Evolutionary conservation across 2,888 invertebrate species (phyloP).

Genomic region (Pristionchus entomophagus): DNA sequence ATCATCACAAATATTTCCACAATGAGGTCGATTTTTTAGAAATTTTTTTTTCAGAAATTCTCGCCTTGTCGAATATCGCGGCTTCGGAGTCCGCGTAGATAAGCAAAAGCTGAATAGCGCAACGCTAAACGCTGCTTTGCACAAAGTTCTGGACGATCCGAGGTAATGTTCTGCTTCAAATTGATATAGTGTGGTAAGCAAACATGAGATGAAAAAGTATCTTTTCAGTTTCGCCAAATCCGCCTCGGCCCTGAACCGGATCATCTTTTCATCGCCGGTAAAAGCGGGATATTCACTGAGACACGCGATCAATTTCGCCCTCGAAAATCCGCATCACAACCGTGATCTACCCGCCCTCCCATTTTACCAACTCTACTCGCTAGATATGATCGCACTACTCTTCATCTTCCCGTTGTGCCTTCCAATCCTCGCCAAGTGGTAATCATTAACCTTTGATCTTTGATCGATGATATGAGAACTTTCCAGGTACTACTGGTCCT

Average conservation of each 20-base stretch:
- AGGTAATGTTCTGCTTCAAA: background rate
- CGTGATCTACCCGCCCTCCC: constrained; percentile 9
- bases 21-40: background rate
- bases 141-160: background rate
- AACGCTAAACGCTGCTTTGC: background rate
- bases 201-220: background rate
- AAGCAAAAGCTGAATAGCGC: background rate
- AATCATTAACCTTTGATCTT: background rate
- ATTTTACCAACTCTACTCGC: constrained; percentile 25
- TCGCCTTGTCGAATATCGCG: background rate
- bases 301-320: constrained; percentile 26
- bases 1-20: background rate
- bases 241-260: background rate
- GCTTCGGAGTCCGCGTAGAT: background rate
- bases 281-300: background rate
- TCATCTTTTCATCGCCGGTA: constrained; percentile 5
- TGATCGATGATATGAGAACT: background rate
- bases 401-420: background rate
- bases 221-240: background rate
- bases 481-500: constrained; percentile 42
- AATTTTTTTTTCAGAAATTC: constrained; percentile 7
- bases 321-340: background rate
- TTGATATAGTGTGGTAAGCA: background rate
- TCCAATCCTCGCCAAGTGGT: background rate
- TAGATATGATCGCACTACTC: background rate